phyloP scores from a whole-genome alignment of 2,797 vertebrate species.

The Coilia nasus region DNA sequence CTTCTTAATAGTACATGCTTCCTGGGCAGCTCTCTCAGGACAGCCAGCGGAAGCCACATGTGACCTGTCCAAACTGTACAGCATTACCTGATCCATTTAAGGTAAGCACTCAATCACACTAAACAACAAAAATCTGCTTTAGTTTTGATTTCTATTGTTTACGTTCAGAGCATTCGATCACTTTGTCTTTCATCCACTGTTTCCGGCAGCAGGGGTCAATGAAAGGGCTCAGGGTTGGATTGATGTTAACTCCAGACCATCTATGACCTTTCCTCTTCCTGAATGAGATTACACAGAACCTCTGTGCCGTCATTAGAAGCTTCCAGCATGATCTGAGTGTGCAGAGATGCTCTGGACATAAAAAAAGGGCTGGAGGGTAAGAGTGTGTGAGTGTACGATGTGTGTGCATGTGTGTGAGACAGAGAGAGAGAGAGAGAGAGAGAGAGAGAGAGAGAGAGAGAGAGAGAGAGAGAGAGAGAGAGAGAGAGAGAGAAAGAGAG shows the following conservation, averaged over 20 bases:
- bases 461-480: no score
- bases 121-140: background rate
- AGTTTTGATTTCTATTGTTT: background rate
- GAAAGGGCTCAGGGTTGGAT: background rate
- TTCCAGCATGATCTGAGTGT: background rate
- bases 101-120: background rate
- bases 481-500: background rate
- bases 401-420: background rate
- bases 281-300: background rate
- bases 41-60: background rate
- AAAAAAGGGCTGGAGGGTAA: background rate
- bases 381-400: background rate
- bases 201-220: no score
- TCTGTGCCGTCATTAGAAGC: background rate
- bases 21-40: background rate
- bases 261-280: no score
- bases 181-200: no score
- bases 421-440: background rate
- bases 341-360: background rate
- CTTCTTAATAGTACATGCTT: background rate
- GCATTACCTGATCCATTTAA: background rate
- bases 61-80: background rate
- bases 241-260: background rate
- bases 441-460: no score
- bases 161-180: no score